phyloP scores from a whole-genome alignment of 2,797 vertebrate species.

The Danio choprae region DNA sequence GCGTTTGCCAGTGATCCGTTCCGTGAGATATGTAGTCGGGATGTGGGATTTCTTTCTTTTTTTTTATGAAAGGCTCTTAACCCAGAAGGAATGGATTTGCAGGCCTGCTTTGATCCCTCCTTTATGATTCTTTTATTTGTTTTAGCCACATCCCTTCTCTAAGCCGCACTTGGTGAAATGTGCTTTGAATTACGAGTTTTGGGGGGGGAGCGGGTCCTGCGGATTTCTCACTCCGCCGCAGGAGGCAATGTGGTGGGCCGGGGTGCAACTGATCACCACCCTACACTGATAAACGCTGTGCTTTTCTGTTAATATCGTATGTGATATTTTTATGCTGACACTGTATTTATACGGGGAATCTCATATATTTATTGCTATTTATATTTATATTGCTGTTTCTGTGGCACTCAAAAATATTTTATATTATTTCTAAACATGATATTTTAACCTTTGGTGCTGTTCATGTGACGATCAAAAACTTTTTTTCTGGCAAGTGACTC shows the following conservation, averaged over 20 bases:
- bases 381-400: too few relatives aligned
- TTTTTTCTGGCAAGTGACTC: too few relatives aligned
- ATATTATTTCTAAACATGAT: too few relatives aligned
- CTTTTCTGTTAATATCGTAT: neutral
- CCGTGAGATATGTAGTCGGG: slow-evolving; percentile 70
- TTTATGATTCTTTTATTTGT: slow-evolving; percentile 88
- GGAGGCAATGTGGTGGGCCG: slow-evolving; percentile 58
- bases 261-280: slow-evolving; percentile 34
- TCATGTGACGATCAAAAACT: too few relatives aligned
- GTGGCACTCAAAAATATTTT: too few relatives aligned
- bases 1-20: slow-evolving; percentile 65
- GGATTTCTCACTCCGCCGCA: slow-evolving; percentile 56
- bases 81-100: slow-evolving; percentile 92
- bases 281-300: slow-evolving; percentile 12
- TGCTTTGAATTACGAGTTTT: slow-evolving; percentile 87
- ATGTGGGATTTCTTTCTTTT: slow-evolving; percentile 71
- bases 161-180: slow-evolving; percentile 81
- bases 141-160: slow-evolving; percentile 89
- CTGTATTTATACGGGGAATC: neutral
- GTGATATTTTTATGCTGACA: neutral
- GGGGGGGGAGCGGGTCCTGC: slow-evolving; percentile 39
- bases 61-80: slow-evolving; percentile 77
- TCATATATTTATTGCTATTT: too few relatives aligned
- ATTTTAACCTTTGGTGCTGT: too few relatives aligned
- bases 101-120: slow-evolving; percentile 86